Evolutionary conservation across 2,797 vertebrate genomes (phyloP).

Genomic region (Hypotaenidia okinawae): DNA sequence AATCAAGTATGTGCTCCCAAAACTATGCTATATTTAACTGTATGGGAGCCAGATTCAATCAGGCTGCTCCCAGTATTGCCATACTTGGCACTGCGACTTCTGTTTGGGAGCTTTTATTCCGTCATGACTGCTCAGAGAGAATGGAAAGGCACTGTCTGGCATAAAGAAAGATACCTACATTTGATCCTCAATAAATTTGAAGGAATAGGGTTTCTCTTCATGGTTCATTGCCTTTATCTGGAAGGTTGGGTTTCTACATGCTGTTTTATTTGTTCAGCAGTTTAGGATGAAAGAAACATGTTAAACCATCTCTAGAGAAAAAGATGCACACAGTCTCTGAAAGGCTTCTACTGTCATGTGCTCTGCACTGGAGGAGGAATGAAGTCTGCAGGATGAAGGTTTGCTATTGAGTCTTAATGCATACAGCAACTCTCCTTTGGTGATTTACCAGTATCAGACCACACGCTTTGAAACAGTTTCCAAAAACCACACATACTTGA

Average conservation of each 20-base stretch:
- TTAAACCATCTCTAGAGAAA: conserved; percentile 27
- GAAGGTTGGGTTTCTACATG: background rate
- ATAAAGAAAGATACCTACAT: conserved; percentile 37
- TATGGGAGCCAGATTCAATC: background rate
- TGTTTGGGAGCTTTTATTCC: conserved; percentile 6
- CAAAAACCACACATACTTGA: background rate
- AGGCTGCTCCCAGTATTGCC: background rate
- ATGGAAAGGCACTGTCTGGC: conserved; percentile 9
- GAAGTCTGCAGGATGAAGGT: background rate
- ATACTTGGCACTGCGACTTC: background rate
- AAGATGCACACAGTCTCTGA: background rate
- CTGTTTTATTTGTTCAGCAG: conserved; percentile 39
- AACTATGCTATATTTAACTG: background rate
- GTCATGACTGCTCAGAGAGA: conserved; percentile 1
- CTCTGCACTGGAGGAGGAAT: background rate
- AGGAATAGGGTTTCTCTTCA: conserved; percentile 22
- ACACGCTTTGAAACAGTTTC: background rate
- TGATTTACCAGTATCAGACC: background rate
- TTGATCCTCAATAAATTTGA: conserved; percentile 48
- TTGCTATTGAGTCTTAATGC: background rate
- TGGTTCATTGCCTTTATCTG: conserved; percentile 15
- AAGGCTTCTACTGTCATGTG: background rate
- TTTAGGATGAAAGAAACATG: conserved; percentile 11
- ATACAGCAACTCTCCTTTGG: background rate
- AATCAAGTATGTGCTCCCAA: background rate